Evolutionary conservation across 2,888 invertebrate genomes (phyloP).

Genomic region (Limulus polyphemus): DNA sequence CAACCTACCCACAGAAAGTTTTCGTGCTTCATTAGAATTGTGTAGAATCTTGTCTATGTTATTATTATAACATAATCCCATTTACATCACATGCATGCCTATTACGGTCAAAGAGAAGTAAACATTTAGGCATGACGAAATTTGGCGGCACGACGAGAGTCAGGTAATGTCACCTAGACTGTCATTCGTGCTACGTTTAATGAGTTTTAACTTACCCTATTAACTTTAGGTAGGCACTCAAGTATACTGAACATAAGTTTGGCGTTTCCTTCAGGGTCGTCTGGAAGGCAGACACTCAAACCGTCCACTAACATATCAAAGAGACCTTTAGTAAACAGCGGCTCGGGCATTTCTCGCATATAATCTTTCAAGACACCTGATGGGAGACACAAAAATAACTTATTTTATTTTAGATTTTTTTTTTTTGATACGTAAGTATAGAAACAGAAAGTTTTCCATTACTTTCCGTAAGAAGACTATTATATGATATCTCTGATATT

Average conservation of each 20-base stretch:
- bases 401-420: background rate
- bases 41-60: too few species aligned
- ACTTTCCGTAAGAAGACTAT: background rate
- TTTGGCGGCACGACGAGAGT: too few species aligned
- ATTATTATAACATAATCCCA: too few species aligned
- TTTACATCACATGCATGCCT: too few species aligned
- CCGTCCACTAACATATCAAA: constrained; percentile 99
- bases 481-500: too few species aligned
- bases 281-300: constrained; percentile 77
- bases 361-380: constrained; percentile 89
- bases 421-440: background rate
- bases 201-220: constrained; percentile 53
- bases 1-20: too few species aligned
- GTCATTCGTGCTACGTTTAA: too few species aligned
- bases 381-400: background rate
- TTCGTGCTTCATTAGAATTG: too few species aligned
- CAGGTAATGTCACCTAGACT: too few species aligned
- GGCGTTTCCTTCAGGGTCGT: constrained; percentile 95
- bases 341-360: constrained; percentile 91
- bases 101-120: too few species aligned
- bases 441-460: background rate
- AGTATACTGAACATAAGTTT: constrained; percentile 96
- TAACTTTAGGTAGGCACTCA: constrained; percentile 91
- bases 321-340: constrained; percentile 91
- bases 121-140: too few species aligned